Evolutionary conservation across 30 jellyfish, hydroid and myxozoan species (phyloP).

Genomic region (Rhopilema esculentum): DNA sequence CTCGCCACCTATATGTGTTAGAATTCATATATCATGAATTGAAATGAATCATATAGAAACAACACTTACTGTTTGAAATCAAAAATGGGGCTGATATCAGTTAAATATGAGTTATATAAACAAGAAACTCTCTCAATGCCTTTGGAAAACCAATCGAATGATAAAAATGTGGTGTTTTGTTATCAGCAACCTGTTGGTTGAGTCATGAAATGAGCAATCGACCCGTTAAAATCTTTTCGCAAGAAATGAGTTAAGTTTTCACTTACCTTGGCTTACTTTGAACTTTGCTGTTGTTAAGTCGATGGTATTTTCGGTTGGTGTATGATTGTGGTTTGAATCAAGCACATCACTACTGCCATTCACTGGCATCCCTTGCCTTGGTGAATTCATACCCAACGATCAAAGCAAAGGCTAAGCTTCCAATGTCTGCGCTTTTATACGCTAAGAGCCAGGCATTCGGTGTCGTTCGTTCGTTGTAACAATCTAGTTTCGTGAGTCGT

Average conservation of each 20-base stretch:
- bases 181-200: slow-evolving; percentile 9
- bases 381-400: slow-evolving; percentile 19
- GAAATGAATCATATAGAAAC: too few species aligned
- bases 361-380: background rate
- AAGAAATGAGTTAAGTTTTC: background rate
- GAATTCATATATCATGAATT: too few species aligned
- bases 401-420: background rate
- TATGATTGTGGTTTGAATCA: background rate
- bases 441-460: too few species aligned
- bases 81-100: too few species aligned
- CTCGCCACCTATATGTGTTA: too few species aligned
- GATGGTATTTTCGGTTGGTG: background rate
- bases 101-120: too few species aligned
- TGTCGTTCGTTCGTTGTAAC: too few species aligned
- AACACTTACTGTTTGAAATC: too few species aligned
- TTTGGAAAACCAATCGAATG: background rate
- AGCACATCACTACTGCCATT: slow-evolving; percentile 3
- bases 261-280: slow-evolving; percentile 66
- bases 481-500: background rate
- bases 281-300: slow-evolving; percentile 66
- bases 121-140: too few species aligned
- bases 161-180: background rate
- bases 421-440: too few species aligned
- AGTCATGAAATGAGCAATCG: slow-evolving; percentile 31
- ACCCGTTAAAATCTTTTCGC: background rate